A percentile compares a stretch with the other conserved stretches of the same genome.
These are phyloP conservation scores for Imbricaverruca yamaguchii DNA, from an alignment of 2,888 invertebrate genomes.

Conservation along the genomic window DNA sequence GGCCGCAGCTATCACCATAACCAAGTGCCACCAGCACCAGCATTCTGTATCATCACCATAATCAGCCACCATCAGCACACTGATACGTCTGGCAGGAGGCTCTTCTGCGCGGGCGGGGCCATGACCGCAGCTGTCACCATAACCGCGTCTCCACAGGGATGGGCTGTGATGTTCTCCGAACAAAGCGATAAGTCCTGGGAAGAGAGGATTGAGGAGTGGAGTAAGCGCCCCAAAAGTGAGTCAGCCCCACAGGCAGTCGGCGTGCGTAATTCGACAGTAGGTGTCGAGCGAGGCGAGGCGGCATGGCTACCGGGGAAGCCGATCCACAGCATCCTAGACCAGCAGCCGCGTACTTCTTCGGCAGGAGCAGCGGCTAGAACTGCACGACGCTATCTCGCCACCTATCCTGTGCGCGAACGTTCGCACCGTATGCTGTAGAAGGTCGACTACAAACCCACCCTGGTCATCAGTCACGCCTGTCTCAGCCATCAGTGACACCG, in stretches of 20 bases:
- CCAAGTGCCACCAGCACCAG: too few species aligned
- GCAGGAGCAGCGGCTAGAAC: neutral
- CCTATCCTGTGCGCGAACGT: neutral
- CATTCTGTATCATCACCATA: too few species aligned
- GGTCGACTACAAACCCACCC: too few species aligned
- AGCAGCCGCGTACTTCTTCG: neutral
- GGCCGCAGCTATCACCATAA: too few species aligned
- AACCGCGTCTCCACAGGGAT: slow-evolving; percentile 30
- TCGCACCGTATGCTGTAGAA: too few species aligned
- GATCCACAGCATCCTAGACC: neutral
- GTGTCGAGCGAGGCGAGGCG: neutral
- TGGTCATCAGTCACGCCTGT: too few species aligned
- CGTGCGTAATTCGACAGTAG: neutral
- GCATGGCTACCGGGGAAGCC: neutral
- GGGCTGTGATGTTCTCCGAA: slow-evolving; percentile 42
- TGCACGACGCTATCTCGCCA: neutral
- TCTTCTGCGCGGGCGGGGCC: too few species aligned
- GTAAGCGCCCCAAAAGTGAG: slow-evolving; percentile 84
- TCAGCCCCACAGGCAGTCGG: slow-evolving; percentile 35
- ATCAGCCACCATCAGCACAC: too few species aligned
- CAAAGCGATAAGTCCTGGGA: slow-evolving; percentile 76
- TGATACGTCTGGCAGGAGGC: too few species aligned
- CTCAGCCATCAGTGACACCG: too few species aligned
- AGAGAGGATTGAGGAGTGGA: slow-evolving; percentile 74
- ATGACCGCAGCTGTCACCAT: too few species aligned